phyloP scores from a whole-genome alignment of 2,113 vertebrate genomes.

The Colaptes auratus region DNA sequence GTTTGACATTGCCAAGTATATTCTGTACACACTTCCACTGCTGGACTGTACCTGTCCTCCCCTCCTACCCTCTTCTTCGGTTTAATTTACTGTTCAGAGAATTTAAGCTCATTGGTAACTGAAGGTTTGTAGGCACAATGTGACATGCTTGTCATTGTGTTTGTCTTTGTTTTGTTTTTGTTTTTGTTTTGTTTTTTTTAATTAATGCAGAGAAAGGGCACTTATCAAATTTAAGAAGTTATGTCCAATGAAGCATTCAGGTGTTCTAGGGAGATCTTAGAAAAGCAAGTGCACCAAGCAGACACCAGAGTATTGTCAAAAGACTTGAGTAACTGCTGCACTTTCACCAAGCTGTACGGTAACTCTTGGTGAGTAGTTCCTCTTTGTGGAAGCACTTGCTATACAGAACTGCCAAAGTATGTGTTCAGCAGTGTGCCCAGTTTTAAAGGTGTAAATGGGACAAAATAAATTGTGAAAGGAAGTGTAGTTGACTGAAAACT shows the following conservation, averaged over 20 bases:
- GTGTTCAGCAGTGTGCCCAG: constrained; percentile 89
- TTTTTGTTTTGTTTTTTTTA: constrained; percentile 15
- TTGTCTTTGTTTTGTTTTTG: background rate
- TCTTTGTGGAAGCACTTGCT: constrained; percentile 85
- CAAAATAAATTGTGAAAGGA: constrained; percentile 93
- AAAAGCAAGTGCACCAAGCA: constrained; percentile 73
- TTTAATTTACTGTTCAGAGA: constrained; percentile 60
- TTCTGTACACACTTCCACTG: constrained; percentile 76
- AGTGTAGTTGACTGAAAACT: constrained; percentile 94
- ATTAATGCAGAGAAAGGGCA: constrained; percentile 79
- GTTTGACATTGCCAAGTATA: constrained; percentile 80
- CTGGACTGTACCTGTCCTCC: constrained; percentile 67
- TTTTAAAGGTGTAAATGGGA: constrained; percentile 89
- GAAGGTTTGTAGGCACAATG: constrained; percentile 78
- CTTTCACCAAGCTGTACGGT: constrained; percentile 70
- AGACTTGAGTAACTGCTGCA: constrained; percentile 72
- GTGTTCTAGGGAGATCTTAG: constrained; percentile 72
- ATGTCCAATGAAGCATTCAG: constrained; percentile 78
- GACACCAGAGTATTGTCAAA: constrained; percentile 61
- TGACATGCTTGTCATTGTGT: constrained; percentile 75
- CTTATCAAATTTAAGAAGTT: constrained; percentile 75
- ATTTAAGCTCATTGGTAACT: constrained; percentile 77
- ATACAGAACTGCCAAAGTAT: constrained; percentile 92
- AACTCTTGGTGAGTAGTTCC: constrained; percentile 74
- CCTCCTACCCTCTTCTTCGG: constrained; percentile 63